phyloP scores from a whole-genome alignment of 2,113 vertebrate species.

The Lampris megalopsis region DNA sequence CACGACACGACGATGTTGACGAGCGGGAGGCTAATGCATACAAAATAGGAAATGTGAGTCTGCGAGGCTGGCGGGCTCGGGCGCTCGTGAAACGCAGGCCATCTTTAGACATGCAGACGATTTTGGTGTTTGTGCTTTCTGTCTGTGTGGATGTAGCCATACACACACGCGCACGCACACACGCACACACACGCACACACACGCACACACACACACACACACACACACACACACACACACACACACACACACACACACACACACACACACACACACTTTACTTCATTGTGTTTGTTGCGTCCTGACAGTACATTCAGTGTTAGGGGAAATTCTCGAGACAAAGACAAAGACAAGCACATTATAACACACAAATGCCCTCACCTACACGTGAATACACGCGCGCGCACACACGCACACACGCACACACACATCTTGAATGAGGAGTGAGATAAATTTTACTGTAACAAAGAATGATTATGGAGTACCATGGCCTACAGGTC shows the following conservation, averaged over 20 bases:
- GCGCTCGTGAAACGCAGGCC: constrained; percentile 5
- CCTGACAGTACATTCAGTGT: background rate
- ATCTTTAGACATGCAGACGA: constrained; percentile 18
- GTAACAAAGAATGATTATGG: constrained; percentile 58
- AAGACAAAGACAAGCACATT: too few species aligned
- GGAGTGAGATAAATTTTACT: constrained; percentile 52
- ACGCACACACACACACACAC: background rate
- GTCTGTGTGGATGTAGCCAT: constrained; percentile 15
- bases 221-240: constrained; percentile 2
- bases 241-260: background rate
- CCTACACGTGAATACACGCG: background rate
- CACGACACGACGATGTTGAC: too few species aligned
- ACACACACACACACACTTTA: too few species aligned
- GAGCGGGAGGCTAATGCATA: constrained; percentile 70
- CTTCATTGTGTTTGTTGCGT: too few species aligned
- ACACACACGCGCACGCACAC: background rate
- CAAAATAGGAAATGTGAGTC: constrained; percentile 65
- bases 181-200: background rate
- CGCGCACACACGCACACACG: constrained; percentile 20
- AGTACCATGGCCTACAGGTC: constrained; percentile 36
- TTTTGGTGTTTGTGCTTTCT: too few species aligned
- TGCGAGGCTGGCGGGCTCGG: constrained; percentile 17
- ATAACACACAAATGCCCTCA: background rate
- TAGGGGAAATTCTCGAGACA: background rate
- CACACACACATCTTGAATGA: constrained; percentile 28